These are phyloP conservation scores for Pherbina coryleti DNA, from an alignment of 2,888 invertebrate genomes.

Conservation along the genomic window DNA sequence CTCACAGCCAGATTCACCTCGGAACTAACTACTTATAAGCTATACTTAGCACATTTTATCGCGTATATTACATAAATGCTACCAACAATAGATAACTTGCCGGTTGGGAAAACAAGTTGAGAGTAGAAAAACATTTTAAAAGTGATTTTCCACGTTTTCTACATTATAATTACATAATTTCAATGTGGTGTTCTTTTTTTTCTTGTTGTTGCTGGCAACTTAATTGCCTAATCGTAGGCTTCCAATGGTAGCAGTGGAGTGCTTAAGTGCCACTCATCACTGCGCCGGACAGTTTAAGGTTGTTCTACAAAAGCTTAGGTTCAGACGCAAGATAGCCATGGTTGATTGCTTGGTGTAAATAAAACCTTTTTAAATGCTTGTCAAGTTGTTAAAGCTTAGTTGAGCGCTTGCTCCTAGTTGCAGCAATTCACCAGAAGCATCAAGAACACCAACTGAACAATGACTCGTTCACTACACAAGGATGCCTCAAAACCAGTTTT, in stretches of 20 bases:
- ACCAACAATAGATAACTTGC: background rate
- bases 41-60: background rate
- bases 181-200: conserved; percentile 50
- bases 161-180: conserved; percentile 64
- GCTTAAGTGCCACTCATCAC: conserved; percentile 54
- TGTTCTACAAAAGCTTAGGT: too few species aligned
- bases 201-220: conserved; percentile 65
- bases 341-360: conserved; percentile 54
- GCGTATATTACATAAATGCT: background rate
- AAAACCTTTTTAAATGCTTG: conserved; percentile 65
- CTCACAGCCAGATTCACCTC: background rate
- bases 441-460: conserved; percentile 4
- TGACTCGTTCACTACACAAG: background rate
- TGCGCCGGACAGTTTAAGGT: background rate
- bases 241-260: conserved; percentile 47
- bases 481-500: conserved; percentile 4
- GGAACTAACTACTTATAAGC: too few species aligned
- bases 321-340: background rate
- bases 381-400: conserved; percentile 53
- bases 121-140: conserved; percentile 10
- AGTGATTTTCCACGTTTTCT: conserved; percentile 22
- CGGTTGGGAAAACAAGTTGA: too few species aligned
- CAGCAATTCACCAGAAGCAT: background rate
- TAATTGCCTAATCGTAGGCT: conserved; percentile 61
- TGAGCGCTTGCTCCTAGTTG: conserved; percentile 21